Evolutionary conservation across 2,888 invertebrate genomes (phyloP), one percentile per base, ranked within the genome.

Genomic region (Elaeidobius kamerunicus): DNA sequence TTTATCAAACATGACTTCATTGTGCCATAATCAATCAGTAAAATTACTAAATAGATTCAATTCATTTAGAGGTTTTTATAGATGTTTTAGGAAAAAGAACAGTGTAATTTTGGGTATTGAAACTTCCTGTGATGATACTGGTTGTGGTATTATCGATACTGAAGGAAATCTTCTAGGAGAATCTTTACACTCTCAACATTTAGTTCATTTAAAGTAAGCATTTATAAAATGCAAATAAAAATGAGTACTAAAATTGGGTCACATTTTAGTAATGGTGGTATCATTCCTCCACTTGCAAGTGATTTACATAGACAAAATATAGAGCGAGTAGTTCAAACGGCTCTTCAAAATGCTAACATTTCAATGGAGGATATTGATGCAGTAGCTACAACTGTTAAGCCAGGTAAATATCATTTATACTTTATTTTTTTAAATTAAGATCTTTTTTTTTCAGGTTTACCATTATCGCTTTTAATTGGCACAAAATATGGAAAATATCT

Each of bases 111-210:
- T 97, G 60, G 97, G 97, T 4, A 96, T 98, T 64, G 98, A 98
- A 80, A 94, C 95, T 3, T 96, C 96, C 57, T 98, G 96, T 70
- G 97, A 98, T 77, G 98, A 98, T 70, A 98, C 97, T 1, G 96
- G 93, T 16, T 88, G 89, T 67, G 96, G 93, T 34, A 77, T 98
- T 58, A 84, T 98, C 5, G 81, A 88, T 71, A 77, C 76, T 15
- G 67, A 78, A 51, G 87, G 90, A 19, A 75, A 77, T 55, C 76
- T 96, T 61, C 70, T 92, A 38, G 90, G 91, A 7, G 91, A 97
- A 74, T 79, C 85, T 23, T 72, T 91, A 23, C 76, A 84, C 68
- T 93, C 93, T 1, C 97, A 97, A 73, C 85, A 85, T 59, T 70
- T 79, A 59, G 75, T 81, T 51, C 91, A 91, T 70, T 75, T 88